Base-by-base conservation (phyloP, 2,888 invertebrate species). In the Cepaea hortensis region DNA sequence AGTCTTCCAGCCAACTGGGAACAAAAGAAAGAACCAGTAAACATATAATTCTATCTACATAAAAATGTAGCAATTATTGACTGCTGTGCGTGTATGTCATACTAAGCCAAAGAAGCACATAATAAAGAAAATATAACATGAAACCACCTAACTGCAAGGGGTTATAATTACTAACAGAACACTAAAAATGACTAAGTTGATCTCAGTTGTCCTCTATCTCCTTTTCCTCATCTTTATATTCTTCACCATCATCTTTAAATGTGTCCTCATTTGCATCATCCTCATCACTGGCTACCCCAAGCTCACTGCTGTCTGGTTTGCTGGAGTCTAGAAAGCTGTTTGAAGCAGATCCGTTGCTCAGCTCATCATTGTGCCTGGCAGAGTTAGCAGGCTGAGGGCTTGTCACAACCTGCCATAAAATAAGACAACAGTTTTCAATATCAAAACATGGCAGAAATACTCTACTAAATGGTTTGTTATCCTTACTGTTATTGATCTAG, bases 371-470 rank as follows among this genome's bases (percentile, higher is more conserved):
- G 4, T 18, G 76, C 68, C 84, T 76, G n/a, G 50, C 46, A 65
- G 77, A 77, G 48, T n/a, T 70, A 2, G 23, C 18, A 2, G 84
- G 84, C 68, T 84, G 84, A 2, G 84, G 84, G 23, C 84, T 84
- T 23, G 84, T 77, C 79, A 84, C 77, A 77, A 84, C 84, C 84
- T 84, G 62, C 15, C 15, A 79, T 3, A 15, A 62, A 3, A 62
- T n/a, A 18, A 68, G n/a, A 68, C 15, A 68, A 68, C n/a, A 68
- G 20, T 55, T 55, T 35, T 55, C 55, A 55, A 55, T 55, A 3
- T 55, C 55, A 55, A 55, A 55, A 55, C 55, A n/a, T n/a, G n/a
- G n/a, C n/a, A n/a, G 35, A 35, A 35, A 35, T 35, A 35, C 35
- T 35, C 35, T 35, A 35, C 35, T 35, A 35, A 35, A 35, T 35